Evolutionary conservation across 2,888 invertebrate species (phyloP).

Genomic region (Polia nebulosa): DNA sequence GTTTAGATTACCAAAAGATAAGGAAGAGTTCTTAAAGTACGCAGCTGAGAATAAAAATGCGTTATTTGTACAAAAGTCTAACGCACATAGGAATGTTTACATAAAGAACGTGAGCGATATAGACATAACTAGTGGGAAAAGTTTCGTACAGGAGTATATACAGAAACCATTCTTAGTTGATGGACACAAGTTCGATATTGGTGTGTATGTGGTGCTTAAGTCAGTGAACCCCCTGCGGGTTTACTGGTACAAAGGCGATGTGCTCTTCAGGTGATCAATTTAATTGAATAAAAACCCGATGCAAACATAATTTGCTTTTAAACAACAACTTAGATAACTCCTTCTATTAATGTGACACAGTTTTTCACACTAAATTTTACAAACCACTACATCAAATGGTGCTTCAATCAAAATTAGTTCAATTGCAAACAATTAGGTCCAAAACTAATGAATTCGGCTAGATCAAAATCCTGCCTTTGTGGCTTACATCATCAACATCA

Average conservation of each 20-base stretch:
- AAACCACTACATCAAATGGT: no score
- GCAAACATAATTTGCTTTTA: no score
- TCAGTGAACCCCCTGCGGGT: slow-evolving; percentile 97
- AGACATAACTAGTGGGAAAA: slow-evolving; percentile 93
- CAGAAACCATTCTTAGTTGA: slow-evolving; percentile 97
- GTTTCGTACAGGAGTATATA: slow-evolving; percentile 98
- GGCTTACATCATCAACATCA: no score
- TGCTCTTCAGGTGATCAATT: slow-evolving; percentile 96
- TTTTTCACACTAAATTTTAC: no score
- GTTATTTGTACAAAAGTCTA: slow-evolving; percentile 97
- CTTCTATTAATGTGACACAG: no score
- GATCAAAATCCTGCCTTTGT: no score
- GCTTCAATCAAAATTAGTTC: no score
- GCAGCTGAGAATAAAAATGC: slow-evolving; percentile 92
- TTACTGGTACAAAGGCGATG: slow-evolving; percentile 97
- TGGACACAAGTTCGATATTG: slow-evolving; percentile 99
- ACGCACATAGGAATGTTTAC: slow-evolving; percentile 96
- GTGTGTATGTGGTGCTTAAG: slow-evolving; percentile 97
- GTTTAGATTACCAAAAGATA: slow-evolving; percentile 96
- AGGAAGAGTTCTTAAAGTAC: slow-evolving; percentile 93
- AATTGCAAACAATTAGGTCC: no score
- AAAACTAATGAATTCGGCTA: no score
- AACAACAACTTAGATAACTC: no score
- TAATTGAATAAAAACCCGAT: no score
- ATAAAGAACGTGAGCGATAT: slow-evolving; percentile 94